Base-by-base conservation (phyloP, 1,140 invertebrate species). In the Zelostemma sp. region DNA sequence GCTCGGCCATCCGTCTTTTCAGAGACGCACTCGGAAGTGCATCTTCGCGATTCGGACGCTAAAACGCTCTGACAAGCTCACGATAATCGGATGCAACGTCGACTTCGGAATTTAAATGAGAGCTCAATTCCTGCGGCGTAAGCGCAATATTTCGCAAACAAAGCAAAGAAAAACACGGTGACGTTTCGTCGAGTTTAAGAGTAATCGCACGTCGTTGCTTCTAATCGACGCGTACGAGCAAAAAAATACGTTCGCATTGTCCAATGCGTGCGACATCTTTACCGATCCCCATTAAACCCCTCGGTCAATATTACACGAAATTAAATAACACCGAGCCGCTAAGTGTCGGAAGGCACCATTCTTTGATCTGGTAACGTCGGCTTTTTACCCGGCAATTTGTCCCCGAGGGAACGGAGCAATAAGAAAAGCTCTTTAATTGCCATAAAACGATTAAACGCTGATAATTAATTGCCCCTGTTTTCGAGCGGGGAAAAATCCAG, bases 261-360 rank as follows among this genome's bases (percentile, higher is more conserved):
- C 15, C 16, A 50, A 12, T 43, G 5, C 72, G 72, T 64, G 74
- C 79, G 77, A 82, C 73, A 78, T 79, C 62, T 77, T 77, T 53
- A 72, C 73, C 56, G 68, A 74, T 75, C 67, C n/a, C 56, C 59
- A 76, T 78, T 71, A 74, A 74, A 72, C 48, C 47, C 43, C 45
- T 21, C 63, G 61, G 68, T 79, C 78, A 78, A 80, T 73, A 80
- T 80, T 75, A 71, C 66, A 46, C 59, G 72, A 75, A 78, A 82
- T 81, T 79, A 65, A 80, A 84, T 84, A 80, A 80, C 77, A 74
- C 76, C 72, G 65, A 77, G 72, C 68, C 66, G 70, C 74, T 73
- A 74, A 79, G 61, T 72, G 68, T 68, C 50, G 59, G 57, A 50
- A 60, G 51, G 69, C 63, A 67, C 66, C 50, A 71, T 33, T 63